Evolutionary conservation across 1,140 invertebrate species (phyloP).

Genomic region (Ganaspis sp.): DNA sequence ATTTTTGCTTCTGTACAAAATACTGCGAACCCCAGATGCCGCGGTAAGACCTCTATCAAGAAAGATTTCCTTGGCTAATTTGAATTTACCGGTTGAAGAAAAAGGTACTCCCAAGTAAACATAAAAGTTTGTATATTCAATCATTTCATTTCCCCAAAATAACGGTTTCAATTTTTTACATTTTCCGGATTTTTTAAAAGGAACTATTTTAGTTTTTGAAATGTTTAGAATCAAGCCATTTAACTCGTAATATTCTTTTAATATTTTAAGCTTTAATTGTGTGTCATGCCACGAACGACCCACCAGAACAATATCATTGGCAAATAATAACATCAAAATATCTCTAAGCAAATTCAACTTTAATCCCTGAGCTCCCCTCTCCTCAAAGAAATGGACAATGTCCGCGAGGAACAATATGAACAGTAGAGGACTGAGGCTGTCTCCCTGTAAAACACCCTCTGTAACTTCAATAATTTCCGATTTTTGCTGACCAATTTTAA

Average conservation of each 20-base stretch:
- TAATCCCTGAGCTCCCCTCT: not conserved
- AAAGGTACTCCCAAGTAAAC: not conserved
- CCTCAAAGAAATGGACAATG: not conserved
- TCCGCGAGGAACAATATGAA: not conserved
- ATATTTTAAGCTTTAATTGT: not conserved
- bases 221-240: not conserved
- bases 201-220: not conserved
- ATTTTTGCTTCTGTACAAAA: not conserved
- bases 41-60: not conserved
- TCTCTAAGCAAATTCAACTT: not conserved
- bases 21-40: not conserved
- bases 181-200: not conserved
- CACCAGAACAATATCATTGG: not conserved
- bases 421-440: not conserved
- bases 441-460: not conserved
- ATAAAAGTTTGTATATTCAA: not conserved
- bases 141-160: not conserved
- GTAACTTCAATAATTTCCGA: not conserved
- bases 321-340: not conserved
- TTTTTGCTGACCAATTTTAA: not conserved
- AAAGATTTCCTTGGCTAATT: not conserved
- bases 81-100: not conserved
- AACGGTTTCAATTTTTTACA: not conserved
- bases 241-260: not conserved
- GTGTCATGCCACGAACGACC: not conserved